A percentile compares a stretch with the other conserved stretches of the same genome.
These are phyloP conservation scores for Eptesicus fuscus DNA, from an alignment of 2,113 vertebrate genomes.

Conservation along the genomic window DNA sequence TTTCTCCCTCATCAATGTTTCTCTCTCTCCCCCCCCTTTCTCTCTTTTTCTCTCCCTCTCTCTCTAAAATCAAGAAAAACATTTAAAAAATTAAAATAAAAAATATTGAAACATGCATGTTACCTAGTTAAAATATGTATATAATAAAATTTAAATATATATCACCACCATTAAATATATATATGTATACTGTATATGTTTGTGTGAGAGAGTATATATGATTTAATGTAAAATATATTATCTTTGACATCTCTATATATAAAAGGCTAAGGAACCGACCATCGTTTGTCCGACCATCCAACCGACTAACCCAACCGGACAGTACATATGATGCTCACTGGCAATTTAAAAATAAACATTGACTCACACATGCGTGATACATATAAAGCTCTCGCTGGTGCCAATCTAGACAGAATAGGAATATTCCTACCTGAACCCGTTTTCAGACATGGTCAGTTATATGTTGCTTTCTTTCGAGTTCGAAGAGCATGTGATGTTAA, in stretches of 20 bases:
- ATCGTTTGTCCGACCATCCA: too few species aligned
- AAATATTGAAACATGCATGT: not conserved
- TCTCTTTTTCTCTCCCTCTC: not conserved
- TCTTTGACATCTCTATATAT: not conserved
- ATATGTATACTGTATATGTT: not conserved
- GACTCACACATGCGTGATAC: too few species aligned
- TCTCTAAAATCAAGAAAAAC: not conserved
- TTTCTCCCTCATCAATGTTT: not conserved
- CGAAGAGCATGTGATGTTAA: too few species aligned
- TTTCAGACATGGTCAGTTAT: too few species aligned
- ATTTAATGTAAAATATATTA: not conserved
- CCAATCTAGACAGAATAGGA: too few species aligned
- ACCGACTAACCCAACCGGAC: too few species aligned
- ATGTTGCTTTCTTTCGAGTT: too few species aligned
- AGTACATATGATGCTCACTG: too few species aligned
- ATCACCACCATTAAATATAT: not conserved
- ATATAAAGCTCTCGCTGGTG: too few species aligned
- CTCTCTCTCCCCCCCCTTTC: not conserved
- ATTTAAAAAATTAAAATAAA: not conserved
- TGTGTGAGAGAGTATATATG: not conserved
- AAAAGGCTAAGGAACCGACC: too few species aligned
- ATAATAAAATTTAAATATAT: not conserved
- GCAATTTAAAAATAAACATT: too few species aligned
- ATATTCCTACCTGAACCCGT: too few species aligned
- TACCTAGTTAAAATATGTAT: not conserved